Evolutionary conservation across 1,140 invertebrate species (phyloP).

Genomic region (Leguminivora glycinivorella): DNA sequence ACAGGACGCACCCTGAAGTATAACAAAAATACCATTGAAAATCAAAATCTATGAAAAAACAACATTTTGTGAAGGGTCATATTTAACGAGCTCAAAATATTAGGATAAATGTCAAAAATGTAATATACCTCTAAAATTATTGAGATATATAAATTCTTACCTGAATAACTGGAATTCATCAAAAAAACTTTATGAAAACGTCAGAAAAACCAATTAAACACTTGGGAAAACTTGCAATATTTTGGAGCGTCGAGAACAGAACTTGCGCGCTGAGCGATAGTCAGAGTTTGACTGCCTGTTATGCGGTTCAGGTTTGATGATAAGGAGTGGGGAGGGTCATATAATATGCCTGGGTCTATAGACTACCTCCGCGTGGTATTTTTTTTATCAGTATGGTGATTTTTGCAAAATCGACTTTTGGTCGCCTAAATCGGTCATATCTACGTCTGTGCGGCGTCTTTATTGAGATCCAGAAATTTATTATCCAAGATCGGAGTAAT

Average conservation of each 20-base stretch:
- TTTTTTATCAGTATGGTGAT: neutral
- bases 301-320: neutral
- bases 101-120: no score
- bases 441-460: slow-evolving; percentile 4
- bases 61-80: slow-evolving; percentile 1
- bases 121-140: slow-evolving; percentile 5
- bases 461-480: neutral
- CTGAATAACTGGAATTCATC: no score
- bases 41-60: neutral
- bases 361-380: neutral
- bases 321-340: neutral
- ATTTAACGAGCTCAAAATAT: no score
- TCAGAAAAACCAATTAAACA: no score
- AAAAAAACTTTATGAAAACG: no score
- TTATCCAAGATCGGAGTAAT: neutral
- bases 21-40: neutral
- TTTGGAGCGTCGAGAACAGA: no score
- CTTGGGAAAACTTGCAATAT: no score
- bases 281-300: neutral
- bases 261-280: neutral
- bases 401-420: neutral
- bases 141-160: no score
- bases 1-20: slow-evolving; percentile 12
- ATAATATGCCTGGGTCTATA: neutral
- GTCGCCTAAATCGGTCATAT: neutral